Evolutionary conservation across 2,113 vertebrate genomes (phyloP), one percentile per base, ranked within the genome.

Genomic region (Brachyhypopomus gauderio): DNA sequence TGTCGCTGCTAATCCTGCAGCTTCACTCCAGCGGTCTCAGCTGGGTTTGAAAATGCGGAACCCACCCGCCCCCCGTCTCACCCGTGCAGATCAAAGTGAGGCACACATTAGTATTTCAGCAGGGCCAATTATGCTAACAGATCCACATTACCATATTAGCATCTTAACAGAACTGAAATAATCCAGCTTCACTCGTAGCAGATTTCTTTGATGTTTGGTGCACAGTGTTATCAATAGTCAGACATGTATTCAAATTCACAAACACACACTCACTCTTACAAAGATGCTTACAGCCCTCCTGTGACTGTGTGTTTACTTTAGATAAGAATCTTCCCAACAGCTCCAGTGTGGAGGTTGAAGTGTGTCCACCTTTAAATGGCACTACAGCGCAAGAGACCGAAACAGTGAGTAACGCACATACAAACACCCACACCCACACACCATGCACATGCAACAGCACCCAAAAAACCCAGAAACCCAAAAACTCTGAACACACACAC

Each of bases 341-440:
- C 91, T 94, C 95, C 52, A 97, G 94, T 86, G 96, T 96, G 20
- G 96, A 98, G 87, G 96, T 97, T 85, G 97, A 97, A 88, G 94
- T 98, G 86, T 96, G 96, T 8, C 95, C 97, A 48, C 94, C 97
- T 0, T 96, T 94, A 86, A 97, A 98, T 7, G 94, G 95, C 0
- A 95, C 93, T 58, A 95, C 95, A 5, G 91, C 96, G 3, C 96
- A 97, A 82, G 98, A 98, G 48, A 97, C 95, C 69, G 94, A 93
- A 72, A 84, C 96, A 5, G 95, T 96, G 86, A 93, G 95, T 83
- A 17, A 20, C 87, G 92, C 38, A 55, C n/a, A 20, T 87, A 92
- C 30, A 55, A 30, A 30, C 78, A 73, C 89, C 92, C 91, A 92
- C 90, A 85, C 84, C 7, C 60, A 71, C 70, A 30, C 36, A 36